These are phyloP conservation scores for Thinocorus orbignyianus DNA, from an alignment of 2,113 vertebrate genomes.

Conservation along the genomic window DNA sequence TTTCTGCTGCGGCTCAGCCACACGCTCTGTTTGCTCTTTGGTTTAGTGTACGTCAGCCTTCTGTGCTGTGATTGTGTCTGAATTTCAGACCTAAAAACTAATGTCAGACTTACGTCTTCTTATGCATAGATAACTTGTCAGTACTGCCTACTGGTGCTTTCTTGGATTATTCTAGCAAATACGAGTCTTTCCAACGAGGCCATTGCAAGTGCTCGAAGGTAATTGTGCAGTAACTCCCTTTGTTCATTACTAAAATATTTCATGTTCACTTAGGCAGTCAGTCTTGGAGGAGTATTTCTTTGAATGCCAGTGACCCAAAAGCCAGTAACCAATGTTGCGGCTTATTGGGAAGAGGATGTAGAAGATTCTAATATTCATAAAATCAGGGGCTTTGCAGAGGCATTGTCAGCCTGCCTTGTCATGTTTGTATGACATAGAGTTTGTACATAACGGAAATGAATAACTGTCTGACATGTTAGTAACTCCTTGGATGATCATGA, in stretches of 20 bases:
- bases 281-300: neutral
- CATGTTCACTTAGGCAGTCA: neutral
- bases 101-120: neutral
- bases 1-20: neutral
- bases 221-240: neutral
- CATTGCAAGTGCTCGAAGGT: fast-evolving
- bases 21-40: neutral
- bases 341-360: neutral
- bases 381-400: neutral
- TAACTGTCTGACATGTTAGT: neutral
- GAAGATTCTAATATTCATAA: neutral
- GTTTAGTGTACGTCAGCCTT: neutral
- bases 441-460: neutral
- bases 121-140: neutral
- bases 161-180: neutral
- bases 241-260: neutral
- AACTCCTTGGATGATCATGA: neutral
- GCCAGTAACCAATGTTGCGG: neutral
- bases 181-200: neutral
- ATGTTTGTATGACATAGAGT: neutral
- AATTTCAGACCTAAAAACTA: neutral
- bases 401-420: neutral
- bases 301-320: neutral
- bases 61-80: neutral
- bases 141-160: neutral